Evolutionary conservation across 2,888 invertebrate genomes (phyloP), one percentile per base, ranked within the genome.

Genomic region (Troilus luridus): DNA sequence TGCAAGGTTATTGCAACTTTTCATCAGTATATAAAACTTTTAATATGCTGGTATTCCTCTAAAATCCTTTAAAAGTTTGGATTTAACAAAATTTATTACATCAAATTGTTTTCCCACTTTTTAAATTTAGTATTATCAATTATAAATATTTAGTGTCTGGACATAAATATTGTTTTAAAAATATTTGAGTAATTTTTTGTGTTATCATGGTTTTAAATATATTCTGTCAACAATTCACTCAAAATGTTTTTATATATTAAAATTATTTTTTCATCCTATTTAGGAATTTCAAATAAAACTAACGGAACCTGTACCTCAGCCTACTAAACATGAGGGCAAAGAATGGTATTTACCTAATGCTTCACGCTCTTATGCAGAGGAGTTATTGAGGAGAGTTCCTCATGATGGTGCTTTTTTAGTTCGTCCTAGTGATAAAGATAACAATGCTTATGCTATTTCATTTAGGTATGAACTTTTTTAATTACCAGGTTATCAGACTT

Each of bases 381-480:
- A 98, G 93, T 96, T 98, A 94, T 94, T 99, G 91, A 96, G 97
- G 92, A 96, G 97, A 93, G 96, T 98, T 67, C 96, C 97, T 91
- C 96, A 96, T 9, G 98, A 99, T 94, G 99, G 99, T 0, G 98
- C 99, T 0, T 99, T 98, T 94, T 95, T 99, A 64, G 98, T 99
- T 12, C 95, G 99, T 91, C 97, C 98, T 8, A 98, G 98, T 94
- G 98, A 98, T 93, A 97, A 97, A 93, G 98, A 98, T 93, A 95
- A 95, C 0, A 96, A 97, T 93, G 97, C 97, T 2, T 99, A 97
- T 94, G 98, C 98, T 21, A 98, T 99, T 93, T 99, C 99, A 92
- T 99, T 99, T 94, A 97, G 98, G 96, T 97, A 94, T 56, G 72
- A 77, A 0, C 17, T 77, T 77, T 6, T 67, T 67, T 24, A 24